Evolutionary conservation across 2,113 vertebrate genomes (phyloP), one percentile per base, ranked within the genome.

Genomic region (Bos indicus): DNA sequence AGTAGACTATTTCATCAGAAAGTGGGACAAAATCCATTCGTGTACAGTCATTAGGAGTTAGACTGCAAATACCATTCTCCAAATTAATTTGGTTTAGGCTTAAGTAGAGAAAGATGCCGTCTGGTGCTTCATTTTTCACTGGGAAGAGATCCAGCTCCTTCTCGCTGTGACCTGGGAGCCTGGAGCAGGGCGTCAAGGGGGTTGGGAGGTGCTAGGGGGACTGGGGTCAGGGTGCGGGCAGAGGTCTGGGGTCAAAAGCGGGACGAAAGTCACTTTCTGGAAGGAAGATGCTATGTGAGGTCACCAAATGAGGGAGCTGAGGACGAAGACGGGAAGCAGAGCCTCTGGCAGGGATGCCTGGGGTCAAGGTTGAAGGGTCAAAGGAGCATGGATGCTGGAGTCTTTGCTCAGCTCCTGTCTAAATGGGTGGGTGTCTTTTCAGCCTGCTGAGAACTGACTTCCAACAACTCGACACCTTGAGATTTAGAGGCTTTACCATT

Each of bases 401-500:
- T 8, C 71, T 51, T 46, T 1, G 30, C n/a, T 12, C 6, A 8
- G 2, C 9, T 15, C 19, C 33, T 12, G 2, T 51, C 54, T 13
- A 1, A 6, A 1, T 0, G n/a, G 9, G 8, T 13, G 57, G 89
- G 7, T 6, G 14, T 28, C 85, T 83, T 21, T 19, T 23, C 15
- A 23, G 30, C 3, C 52, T 25, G 4, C 83, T 52, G 19, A 5
- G 0, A 21, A 17, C 1, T 0, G 0, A 52, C 8, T 17, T 3
- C 48, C 43, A 71, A 2, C 60, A 57, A 0, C 30, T 19, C 6
- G 25, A 33, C 84, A 1, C 17, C 9, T 5, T 21, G 52, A 57
- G 23, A 12, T 26, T 43, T 19, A 90, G 60, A 26, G 26, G 5
- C 36, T 23, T 30, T 1, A 19, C 25, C 33, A 3, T 25, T 40